These are phyloP conservation scores for Nasonia longicornis DNA, from an alignment of 1,140 invertebrate species.

Conservation along the genomic window DNA sequence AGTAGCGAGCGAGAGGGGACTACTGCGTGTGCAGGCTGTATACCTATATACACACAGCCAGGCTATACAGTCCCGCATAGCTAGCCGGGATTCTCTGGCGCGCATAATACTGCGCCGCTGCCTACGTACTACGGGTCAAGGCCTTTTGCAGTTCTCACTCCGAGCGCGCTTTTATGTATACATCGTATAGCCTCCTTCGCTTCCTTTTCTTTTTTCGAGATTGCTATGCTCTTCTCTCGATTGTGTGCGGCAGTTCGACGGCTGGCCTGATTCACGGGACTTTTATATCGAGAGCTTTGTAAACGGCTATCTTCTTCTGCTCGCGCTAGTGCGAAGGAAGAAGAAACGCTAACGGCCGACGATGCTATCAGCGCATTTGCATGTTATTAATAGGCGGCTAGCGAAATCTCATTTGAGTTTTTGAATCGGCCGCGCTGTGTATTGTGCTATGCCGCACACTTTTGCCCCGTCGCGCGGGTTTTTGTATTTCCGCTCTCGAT, in stretches of 20 bases:
- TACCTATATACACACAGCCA: neutral
- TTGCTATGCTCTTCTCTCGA: neutral
- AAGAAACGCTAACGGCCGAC: neutral
- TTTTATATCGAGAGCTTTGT: neutral
- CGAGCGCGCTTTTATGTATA: neutral
- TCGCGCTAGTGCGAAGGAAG: no score
- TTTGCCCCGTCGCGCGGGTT: neutral
- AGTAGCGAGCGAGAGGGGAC: neutral
- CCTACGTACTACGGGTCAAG: constrained; percentile 41
- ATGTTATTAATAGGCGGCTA: neutral
- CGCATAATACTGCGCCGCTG: neutral
- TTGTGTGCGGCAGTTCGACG: neutral
- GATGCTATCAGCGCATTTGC: neutral
- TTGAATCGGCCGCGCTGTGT: neutral
- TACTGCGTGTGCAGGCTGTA: neutral
- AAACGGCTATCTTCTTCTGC: no score
- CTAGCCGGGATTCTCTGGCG: constrained; percentile 30
- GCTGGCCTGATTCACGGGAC: neutral
- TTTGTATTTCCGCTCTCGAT: constrained; percentile 39
- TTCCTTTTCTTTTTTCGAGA: neutral
- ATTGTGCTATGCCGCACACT: neutral
- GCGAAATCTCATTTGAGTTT: constrained; percentile 20
- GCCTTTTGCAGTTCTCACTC: constrained; percentile 31
- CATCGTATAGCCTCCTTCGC: neutral
- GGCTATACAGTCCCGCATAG: neutral